Conservation (phyloP, 2,797 vertebrate genomes). For the Acanthiza pusilla region DNA sequence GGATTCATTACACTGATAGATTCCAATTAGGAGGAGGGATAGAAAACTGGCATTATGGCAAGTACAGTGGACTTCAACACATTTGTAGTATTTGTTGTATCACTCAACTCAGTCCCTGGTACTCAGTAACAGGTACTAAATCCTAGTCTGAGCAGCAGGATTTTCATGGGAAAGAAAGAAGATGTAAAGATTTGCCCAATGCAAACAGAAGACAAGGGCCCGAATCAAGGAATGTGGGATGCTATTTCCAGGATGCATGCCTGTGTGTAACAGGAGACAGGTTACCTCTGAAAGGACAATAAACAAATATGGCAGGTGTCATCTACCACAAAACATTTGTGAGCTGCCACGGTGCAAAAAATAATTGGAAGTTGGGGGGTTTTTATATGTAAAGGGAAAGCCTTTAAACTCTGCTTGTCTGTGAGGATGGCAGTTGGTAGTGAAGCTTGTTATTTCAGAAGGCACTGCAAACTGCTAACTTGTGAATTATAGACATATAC, state of each 20-base stretch:
- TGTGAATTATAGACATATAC: background rate
- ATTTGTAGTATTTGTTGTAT: background rate
- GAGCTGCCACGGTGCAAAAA: background rate
- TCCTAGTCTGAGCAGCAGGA: background rate
- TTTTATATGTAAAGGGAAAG: background rate
- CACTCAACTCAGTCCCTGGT: background rate
- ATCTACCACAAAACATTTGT: background rate
- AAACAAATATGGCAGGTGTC: background rate
- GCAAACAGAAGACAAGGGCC: background rate
- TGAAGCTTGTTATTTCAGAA: background rate
- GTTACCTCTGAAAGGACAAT: background rate
- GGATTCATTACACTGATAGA: background rate
- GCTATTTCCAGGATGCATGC: background rate
- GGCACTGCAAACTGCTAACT: background rate
- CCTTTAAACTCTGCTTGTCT: background rate
- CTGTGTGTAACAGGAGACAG: background rate
- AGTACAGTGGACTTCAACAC: background rate
- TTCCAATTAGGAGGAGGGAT: background rate
- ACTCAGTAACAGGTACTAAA: background rate
- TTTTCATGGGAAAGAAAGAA: background rate
- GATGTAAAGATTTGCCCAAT: background rate
- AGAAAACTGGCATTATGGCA: background rate
- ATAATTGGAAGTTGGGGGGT: fast-evolving
- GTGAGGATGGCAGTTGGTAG: background rate
- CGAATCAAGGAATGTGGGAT: background rate